phyloP scores from a whole-genome alignment of 2,797 vertebrate species.

The Poeciliopsis paucimaculata region DNA sequence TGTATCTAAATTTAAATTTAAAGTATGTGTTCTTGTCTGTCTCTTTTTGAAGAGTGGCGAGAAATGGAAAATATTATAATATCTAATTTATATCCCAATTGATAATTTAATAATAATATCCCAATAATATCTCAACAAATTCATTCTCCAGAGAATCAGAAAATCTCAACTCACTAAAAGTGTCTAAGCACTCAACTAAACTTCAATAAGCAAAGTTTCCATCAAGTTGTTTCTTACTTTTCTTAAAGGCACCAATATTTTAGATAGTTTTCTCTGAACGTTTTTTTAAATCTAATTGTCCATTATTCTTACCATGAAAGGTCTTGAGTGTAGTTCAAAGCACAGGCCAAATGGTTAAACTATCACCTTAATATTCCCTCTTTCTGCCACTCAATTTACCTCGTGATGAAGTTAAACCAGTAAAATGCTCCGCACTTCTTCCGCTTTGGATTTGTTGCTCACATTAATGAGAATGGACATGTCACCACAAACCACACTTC shows the following conservation, averaged over 20 bases:
- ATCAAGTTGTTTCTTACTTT: not conserved
- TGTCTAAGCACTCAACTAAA: not conserved
- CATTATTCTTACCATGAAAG: not conserved
- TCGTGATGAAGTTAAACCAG: slow-evolving; percentile 36
- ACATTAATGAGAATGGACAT: slow-evolving; percentile 66
- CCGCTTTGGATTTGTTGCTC: slow-evolving; percentile 63
- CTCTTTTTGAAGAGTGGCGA: not conserved
- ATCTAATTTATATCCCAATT: too few relatives aligned
- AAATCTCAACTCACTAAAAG: not conserved
- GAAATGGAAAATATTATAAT: not conserved
- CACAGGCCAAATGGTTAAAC: not conserved
- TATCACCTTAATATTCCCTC: slow-evolving; percentile 7
- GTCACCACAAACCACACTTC: slow-evolving; percentile 51
- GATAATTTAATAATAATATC: not conserved
- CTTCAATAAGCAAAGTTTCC: not conserved
- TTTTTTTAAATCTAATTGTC: not conserved
- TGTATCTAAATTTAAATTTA: not conserved
- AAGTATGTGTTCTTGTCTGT: not conserved
- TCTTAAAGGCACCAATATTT: not conserved
- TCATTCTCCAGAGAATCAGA: not conserved
- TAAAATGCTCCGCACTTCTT: slow-evolving; percentile 32
- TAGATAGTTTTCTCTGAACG: not conserved
- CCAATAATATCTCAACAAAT: not conserved
- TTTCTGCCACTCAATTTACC: slow-evolving; percentile 33
- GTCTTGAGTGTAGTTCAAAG: not conserved